A percentile compares a stretch with the other conserved stretches of the same genome.
Conservation (phyloP, 2,113 vertebrate genomes). For the Cryptomyrus ogoouensis region DNA sequence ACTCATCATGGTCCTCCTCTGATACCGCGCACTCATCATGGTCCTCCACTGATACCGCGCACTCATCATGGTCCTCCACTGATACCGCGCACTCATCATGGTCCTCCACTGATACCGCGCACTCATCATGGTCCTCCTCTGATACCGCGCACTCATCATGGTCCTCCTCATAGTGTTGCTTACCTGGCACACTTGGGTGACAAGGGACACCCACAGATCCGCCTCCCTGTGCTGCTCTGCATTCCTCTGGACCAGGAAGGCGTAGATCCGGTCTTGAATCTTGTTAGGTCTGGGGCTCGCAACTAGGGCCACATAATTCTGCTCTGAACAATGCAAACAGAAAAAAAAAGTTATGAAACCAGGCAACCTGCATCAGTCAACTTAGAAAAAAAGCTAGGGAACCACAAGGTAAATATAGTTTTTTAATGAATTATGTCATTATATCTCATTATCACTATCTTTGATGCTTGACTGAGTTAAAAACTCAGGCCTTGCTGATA, state of each 20-base stretch:
- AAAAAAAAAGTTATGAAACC: neutral
- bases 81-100: too few relatives aligned
- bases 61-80: too few relatives aligned
- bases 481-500: neutral
- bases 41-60: too few relatives aligned
- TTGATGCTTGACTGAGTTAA: neutral
- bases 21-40: too few relatives aligned
- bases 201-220: constrained; percentile 47
- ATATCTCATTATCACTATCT: neutral
- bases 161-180: neutral
- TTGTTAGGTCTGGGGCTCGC: neutral
- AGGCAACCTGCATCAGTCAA: neutral
- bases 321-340: constrained; percentile 40
- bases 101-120: too few relatives aligned
- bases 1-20: too few relatives aligned
- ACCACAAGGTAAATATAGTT: neutral
- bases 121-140: neutral
- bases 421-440: neutral
- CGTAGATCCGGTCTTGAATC: constrained; percentile 46
- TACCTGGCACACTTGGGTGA: constrained; percentile 60
- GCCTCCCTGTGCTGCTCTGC: neutral
- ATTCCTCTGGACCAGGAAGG: constrained; percentile 52
- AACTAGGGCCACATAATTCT: constrained; percentile 47
- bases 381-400: neutral
- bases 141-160: neutral